A percentile compares a stretch with the other conserved stretches of the same genome.
Conservation (phyloP, 2,113 vertebrate genomes). For the Tetrao urogallus region DNA sequence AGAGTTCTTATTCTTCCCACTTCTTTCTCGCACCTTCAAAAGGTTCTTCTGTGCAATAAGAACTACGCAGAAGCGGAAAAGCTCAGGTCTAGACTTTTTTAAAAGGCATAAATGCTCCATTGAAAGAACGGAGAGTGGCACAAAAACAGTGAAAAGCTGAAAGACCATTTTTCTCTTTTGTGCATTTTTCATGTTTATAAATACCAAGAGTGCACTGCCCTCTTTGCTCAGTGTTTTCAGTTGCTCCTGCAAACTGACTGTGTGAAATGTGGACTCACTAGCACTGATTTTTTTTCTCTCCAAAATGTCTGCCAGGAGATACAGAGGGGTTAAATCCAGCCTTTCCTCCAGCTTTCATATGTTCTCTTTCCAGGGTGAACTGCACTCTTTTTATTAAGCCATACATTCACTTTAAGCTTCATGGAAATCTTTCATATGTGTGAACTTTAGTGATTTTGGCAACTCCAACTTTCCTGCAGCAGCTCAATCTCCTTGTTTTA, state of each 20-base stretch:
- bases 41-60: not conserved
- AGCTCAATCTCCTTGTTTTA: constrained; percentile 12
- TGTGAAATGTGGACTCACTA: not conserved
- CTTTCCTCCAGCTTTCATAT: not conserved
- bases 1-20: not conserved
- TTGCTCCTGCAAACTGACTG: not conserved
- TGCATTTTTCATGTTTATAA: not conserved
- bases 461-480: not conserved
- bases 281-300: not conserved
- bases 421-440: not conserved
- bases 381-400: not conserved
- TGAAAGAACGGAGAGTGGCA: not conserved
- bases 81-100: not conserved
- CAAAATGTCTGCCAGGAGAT: not conserved
- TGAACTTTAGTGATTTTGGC: not conserved
- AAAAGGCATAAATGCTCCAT: not conserved
- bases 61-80: not conserved
- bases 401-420: not conserved
- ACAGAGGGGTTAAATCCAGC: not conserved
- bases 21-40: not conserved
- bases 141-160: not conserved
- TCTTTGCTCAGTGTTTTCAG: not conserved
- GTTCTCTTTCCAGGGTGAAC: not conserved
- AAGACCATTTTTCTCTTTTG: not conserved
- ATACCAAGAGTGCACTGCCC: not conserved